Conservation (phyloP, 2,797 vertebrate species). For the Hydrocynus forskahlii region DNA sequence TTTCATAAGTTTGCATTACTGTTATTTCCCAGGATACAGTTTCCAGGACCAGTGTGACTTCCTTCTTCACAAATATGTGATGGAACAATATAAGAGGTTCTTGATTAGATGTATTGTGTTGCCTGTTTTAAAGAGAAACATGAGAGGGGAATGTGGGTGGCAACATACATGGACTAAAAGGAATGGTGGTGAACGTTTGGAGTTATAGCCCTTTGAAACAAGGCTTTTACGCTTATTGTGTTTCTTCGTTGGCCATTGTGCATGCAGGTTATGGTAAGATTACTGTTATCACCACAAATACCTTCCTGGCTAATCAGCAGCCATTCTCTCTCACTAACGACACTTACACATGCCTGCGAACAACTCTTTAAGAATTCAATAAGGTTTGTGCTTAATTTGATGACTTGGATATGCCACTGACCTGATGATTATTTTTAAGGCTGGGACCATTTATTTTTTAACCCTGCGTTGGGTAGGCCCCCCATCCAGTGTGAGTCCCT, state of each 20-base stretch:
- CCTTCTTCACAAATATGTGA: conserved; percentile 34
- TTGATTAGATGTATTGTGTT: conserved; percentile 22
- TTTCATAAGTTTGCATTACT: conserved; percentile 1
- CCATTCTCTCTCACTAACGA: neutral
- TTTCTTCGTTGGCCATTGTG: conserved; percentile 13
- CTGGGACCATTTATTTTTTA: no score
- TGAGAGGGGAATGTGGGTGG: conserved; percentile 33
- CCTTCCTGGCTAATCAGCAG: conserved; percentile 1
- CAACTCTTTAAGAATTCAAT: no score
- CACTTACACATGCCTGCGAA: neutral
- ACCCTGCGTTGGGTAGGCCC: no score
- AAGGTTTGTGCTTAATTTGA: no score
- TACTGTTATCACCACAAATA: neutral
- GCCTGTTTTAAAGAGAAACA: conserved; percentile 22
- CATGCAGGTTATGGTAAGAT: conserved; percentile 18
- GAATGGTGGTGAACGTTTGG: conserved; percentile 16
- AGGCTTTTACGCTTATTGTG: conserved; percentile 14
- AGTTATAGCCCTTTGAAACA: neutral
- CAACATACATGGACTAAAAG: neutral
- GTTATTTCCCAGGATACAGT: conserved; percentile 39
- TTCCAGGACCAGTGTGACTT: neutral
- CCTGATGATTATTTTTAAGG: no score
- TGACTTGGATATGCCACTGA: no score
- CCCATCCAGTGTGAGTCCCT: no score
- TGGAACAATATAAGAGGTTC: conserved; percentile 16